Percentiles rank a stretch among this genome's conserved stretches.
These are phyloP conservation scores for Anoplolepis gracilipes DNA, from an alignment of 1,140 invertebrate genomes.

Conservation along the genomic window DNA sequence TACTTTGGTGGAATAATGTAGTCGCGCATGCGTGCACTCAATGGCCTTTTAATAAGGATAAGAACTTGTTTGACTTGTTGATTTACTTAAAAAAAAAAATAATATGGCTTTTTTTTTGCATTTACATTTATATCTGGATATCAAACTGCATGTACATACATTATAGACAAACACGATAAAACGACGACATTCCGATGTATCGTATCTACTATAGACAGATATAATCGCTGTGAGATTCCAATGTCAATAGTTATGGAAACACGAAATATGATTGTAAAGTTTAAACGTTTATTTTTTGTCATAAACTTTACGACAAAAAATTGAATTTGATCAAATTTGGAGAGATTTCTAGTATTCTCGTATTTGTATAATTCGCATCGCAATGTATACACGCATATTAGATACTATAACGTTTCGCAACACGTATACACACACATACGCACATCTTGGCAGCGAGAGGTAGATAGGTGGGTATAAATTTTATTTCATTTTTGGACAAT, in stretches of 20 bases:
- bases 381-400: neutral
- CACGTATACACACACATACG: neutral
- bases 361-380: constrained; percentile 18
- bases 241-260: constrained; percentile 13
- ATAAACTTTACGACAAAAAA: constrained; percentile 25
- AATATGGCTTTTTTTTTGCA: neutral
- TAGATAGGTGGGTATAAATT: constrained; percentile 56
- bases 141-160: neutral
- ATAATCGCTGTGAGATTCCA: constrained; percentile 14
- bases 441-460: constrained; percentile 11
- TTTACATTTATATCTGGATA: neutral
- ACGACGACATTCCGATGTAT: neutral
- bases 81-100: neutral
- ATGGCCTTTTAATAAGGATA: constrained; percentile 3
- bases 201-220: neutral
- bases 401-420: constrained; percentile 11
- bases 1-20: constrained; percentile 16
- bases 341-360: constrained; percentile 38
- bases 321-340: constrained; percentile 30
- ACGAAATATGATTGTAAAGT: neutral
- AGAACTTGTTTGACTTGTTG: constrained; percentile 29
- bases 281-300: constrained; percentile 6
- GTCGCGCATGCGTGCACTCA: neutral
- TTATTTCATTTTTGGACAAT: constrained; percentile 28
- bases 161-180: neutral